These are phyloP conservation scores for Sebastes diploproa DNA, from an alignment of 2,797 vertebrate genomes.

Conservation along the genomic window DNA sequence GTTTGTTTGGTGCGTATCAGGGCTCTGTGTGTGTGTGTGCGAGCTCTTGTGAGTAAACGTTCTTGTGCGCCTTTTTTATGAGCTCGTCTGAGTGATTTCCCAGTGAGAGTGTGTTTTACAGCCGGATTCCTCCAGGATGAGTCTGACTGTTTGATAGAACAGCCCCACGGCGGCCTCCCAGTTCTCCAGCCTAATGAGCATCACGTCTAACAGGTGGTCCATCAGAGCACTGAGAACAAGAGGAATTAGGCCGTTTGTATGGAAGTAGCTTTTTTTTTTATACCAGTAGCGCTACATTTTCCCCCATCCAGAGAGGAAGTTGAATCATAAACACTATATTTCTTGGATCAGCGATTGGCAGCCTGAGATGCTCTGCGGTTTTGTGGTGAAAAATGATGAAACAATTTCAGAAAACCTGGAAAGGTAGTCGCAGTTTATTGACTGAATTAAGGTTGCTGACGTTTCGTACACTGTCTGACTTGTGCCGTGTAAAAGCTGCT, in stretches of 20 bases:
- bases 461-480: constrained; percentile 8
- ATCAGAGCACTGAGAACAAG: constrained; percentile 13
- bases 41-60: constrained; percentile 21
- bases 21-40: not conserved
- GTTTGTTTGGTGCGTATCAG: constrained; percentile 16
- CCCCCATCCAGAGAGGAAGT: constrained; percentile 1
- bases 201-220: constrained; percentile 71
- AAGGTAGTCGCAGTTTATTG: constrained; percentile 5
- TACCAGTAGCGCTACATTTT: not conserved
- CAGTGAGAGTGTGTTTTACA: constrained; percentile 70
- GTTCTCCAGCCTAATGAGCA: constrained; percentile 63
- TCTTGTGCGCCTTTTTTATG: constrained; percentile 57
- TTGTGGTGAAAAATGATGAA: not conserved
- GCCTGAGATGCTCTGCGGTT: not conserved
- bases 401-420: constrained; percentile 13
- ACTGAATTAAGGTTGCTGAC: constrained; percentile 15
- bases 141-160: constrained; percentile 60
- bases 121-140: constrained; percentile 77
- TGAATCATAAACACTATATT: constrained; percentile 22
- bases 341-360: constrained; percentile 7
- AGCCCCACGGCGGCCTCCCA: constrained; percentile 62
- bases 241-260: constrained; percentile 18
- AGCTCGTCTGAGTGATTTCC: constrained; percentile 70
- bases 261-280: not conserved
- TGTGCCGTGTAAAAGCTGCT: constrained; percentile 24